Evolutionary conservation across 2,888 invertebrate species (phyloP).

Genomic region (Limnephilus rhombicus): DNA sequence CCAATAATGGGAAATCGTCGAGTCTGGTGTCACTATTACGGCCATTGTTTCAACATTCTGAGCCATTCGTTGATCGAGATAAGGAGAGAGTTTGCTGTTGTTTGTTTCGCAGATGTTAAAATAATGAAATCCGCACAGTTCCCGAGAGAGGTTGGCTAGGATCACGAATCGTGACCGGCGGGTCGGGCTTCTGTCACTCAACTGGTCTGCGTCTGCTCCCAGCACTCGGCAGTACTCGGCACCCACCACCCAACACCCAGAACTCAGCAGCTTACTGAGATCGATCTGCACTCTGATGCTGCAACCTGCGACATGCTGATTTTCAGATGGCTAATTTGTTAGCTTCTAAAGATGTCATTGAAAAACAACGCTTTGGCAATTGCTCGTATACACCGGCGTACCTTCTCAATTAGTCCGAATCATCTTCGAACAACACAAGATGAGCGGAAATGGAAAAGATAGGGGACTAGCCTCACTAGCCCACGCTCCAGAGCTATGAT

Average conservation of each 20-base stretch:
- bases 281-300: background rate
- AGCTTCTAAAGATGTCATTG: background rate
- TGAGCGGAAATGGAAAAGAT: background rate
- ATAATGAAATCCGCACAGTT: slow-evolving; percentile 33
- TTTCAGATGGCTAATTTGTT: background rate
- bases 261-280: background rate
- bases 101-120: slow-evolving; percentile 8
- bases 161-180: slow-evolving; percentile 53
- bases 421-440: background rate
- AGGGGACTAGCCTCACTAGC: no score
- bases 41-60: background rate
- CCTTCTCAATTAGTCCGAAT: background rate
- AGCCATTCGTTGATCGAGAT: background rate
- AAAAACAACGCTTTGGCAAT: background rate
- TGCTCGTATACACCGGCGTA: background rate
- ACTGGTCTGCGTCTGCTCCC: background rate
- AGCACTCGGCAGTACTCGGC: no score
- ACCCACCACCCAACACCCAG: no score
- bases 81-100: background rate
- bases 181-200: slow-evolving; percentile 43
- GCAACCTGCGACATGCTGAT: background rate
- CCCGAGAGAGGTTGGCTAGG: slow-evolving; percentile 45
- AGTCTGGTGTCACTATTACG: background rate
- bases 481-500: no score
- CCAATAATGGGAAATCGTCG: background rate